phyloP scores from a whole-genome alignment of 2,113 vertebrate species.

The Salvator merianae region DNA sequence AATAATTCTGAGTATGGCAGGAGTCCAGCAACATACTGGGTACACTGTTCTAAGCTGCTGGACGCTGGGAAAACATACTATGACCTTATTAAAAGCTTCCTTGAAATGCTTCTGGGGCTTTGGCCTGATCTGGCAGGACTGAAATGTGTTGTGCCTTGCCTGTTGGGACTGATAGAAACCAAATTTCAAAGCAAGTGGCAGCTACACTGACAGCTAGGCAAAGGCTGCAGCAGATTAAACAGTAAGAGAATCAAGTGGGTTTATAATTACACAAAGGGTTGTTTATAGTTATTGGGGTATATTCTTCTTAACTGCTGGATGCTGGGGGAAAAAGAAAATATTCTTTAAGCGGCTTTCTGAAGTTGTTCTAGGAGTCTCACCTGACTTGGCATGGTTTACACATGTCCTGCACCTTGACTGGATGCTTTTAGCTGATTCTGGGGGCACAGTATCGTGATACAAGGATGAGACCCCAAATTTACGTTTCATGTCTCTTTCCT shows the following conservation, averaged over 20 bases:
- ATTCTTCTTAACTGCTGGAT: constrained; percentile 52
- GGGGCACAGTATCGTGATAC: constrained; percentile 53
- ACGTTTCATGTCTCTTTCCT: constrained; percentile 50
- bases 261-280: constrained; percentile 21
- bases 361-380: constrained; percentile 39
- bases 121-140: too few relatives aligned
- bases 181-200: too few relatives aligned
- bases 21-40: too few relatives aligned
- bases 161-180: too few relatives aligned
- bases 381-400: constrained; percentile 65
- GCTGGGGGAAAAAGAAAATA: constrained; percentile 54
- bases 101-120: too few relatives aligned
- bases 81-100: too few relatives aligned
- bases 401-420: constrained; percentile 44
- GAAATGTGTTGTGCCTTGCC: too few relatives aligned
- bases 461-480: constrained; percentile 54
- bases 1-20: too few relatives aligned
- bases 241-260: neutral
- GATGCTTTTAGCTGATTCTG: constrained; percentile 61
- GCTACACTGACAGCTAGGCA: too few relatives aligned
- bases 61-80: too few relatives aligned
- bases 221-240: too few relatives aligned
- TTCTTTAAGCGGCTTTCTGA: constrained; percentile 56
- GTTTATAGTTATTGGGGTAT: constrained; percentile 32
- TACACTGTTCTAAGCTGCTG: too few relatives aligned